A percentile compares a stretch with the other conserved stretches of the same genome.
These are phyloP conservation scores for Mimumesa dahlbomi DNA, from an alignment of 2,888 invertebrate genomes.

Conservation along the genomic window DNA sequence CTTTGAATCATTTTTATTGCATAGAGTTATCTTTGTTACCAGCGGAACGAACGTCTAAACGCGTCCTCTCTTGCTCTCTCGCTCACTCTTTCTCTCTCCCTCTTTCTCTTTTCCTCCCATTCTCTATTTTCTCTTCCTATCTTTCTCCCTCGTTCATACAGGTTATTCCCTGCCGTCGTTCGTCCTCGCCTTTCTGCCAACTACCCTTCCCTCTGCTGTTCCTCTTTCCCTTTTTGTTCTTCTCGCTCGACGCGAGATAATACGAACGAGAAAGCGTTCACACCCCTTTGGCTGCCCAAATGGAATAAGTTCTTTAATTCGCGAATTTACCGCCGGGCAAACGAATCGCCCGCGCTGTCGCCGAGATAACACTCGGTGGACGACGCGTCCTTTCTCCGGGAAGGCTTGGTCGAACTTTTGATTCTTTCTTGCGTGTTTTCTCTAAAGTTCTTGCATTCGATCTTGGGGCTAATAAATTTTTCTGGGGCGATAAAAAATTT, in stretches of 20 bases:
- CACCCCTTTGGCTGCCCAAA: slow-evolving; percentile 80
- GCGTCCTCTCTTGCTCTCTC: slow-evolving; percentile 72
- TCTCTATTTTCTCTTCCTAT: slow-evolving; percentile 56
- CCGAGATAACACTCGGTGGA: slow-evolving; percentile 56
- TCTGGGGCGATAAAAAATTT: too few species aligned
- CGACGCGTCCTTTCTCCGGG: slow-evolving; percentile 27
- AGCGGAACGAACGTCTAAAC: slow-evolving; percentile 80
- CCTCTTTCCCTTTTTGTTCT: slow-evolving; percentile 61
- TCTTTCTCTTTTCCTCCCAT: slow-evolving; percentile 57
- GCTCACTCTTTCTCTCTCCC: slow-evolving; percentile 57
- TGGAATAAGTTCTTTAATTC: slow-evolving; percentile 81
- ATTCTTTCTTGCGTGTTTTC: slow-evolving; percentile 17
- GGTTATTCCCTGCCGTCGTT: slow-evolving; percentile 66
- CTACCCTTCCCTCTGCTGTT: slow-evolving; percentile 64
- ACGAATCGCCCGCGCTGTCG: slow-evolving; percentile 63
- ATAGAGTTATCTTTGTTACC: slow-evolving; percentile 81
- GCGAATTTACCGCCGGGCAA: slow-evolving; percentile 76
- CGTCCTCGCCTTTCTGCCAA: slow-evolving; percentile 62
- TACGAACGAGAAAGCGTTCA: slow-evolving; percentile 79
- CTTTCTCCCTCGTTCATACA: slow-evolving; percentile 63
- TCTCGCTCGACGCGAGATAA: slow-evolving; percentile 73
- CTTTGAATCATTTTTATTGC: slow-evolving; percentile 81
- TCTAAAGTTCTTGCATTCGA: not conserved
- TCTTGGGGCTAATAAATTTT: not conserved
- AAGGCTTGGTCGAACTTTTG: slow-evolving; percentile 32